phyloP scores from a whole-genome alignment of 2,113 vertebrate species.

The Setophaga petechia region DNA sequence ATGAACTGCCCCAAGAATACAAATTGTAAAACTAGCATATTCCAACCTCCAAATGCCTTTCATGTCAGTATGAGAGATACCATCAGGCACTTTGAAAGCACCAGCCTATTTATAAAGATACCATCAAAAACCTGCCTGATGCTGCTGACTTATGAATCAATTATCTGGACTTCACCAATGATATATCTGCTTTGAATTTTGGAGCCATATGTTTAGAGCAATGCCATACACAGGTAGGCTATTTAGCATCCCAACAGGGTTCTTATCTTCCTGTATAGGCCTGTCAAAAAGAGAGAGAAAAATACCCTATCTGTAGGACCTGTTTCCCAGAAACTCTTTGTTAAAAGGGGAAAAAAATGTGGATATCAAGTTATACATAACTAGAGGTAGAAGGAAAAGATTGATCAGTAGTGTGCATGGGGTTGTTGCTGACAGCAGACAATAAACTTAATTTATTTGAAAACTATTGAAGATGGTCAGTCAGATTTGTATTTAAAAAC shows the following conservation, averaged over 20 bases:
- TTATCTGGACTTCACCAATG: constrained; percentile 74
- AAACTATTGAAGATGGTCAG: neutral
- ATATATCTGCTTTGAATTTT: constrained; percentile 76
- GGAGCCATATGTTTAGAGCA: constrained; percentile 73
- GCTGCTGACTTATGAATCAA: constrained; percentile 80
- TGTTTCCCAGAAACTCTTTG: constrained; percentile 28
- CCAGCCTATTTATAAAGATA: constrained; percentile 79
- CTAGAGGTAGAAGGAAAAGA: neutral
- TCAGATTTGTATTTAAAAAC: neutral
- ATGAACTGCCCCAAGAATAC: neutral
- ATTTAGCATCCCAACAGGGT: constrained; percentile 69
- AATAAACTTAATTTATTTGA: constrained; percentile 2
- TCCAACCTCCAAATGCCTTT: constrained; percentile 80
- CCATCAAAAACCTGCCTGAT: constrained; percentile 78
- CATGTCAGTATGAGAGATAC: constrained; percentile 74
- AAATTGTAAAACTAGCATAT: constrained; percentile 24
- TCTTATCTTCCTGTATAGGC: constrained; percentile 68
- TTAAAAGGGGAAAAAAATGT: neutral
- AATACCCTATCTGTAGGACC: constrained; percentile 20
- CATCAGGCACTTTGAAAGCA: constrained; percentile 75
- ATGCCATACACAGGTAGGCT: constrained; percentile 60
- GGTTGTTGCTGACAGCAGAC: neutral
- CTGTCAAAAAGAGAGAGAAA: constrained; percentile 59
- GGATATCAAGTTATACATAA: neutral
- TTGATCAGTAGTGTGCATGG: neutral